These are phyloP conservation scores for Prionailurus bengalensis DNA, from an alignment of 2,113 vertebrate genomes.

Conservation along the genomic window DNA sequence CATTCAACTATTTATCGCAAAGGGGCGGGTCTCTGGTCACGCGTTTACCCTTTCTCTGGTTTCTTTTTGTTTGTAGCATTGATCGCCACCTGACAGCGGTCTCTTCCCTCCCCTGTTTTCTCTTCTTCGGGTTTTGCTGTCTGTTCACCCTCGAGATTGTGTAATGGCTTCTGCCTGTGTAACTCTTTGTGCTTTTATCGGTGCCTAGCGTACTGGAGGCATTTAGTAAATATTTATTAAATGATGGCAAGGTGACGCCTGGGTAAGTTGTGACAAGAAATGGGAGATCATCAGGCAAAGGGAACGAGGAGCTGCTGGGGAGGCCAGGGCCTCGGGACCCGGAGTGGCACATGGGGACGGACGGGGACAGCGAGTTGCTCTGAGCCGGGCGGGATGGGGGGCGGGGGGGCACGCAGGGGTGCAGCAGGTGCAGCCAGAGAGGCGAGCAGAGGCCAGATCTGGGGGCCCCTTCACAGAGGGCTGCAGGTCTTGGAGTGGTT, in stretches of 20 bases:
- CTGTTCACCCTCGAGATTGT: accelerated
- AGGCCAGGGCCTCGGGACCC: neutral
- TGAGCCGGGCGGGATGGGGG: neutral
- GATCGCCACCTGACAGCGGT: neutral
- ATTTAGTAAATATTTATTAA: too few species aligned
- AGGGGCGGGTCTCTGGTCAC: neutral
- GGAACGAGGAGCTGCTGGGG: neutral
- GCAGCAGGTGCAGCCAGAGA: neutral
- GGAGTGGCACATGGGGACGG: neutral
- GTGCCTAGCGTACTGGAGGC: accelerated
- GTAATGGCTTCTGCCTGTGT: neutral
- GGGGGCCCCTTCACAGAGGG: neutral
- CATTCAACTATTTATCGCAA: neutral
- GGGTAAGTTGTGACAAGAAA: neutral
- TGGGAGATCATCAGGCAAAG: neutral
- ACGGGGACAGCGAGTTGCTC: neutral
- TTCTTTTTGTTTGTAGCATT: neutral
- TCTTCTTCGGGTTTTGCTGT: neutral
- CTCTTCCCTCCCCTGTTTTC: neutral
- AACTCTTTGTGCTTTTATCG: neutral
- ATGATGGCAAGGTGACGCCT: neutral
- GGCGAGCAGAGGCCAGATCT: too few species aligned
- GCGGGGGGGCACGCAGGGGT: too few species aligned
- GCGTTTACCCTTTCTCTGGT: neutral
- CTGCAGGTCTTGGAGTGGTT: neutral